Percentiles rank a stretch among this genome's conserved stretches.
phyloP scores from a whole-genome alignment of 2,888 invertebrate species.

The Seira ritae region DNA sequence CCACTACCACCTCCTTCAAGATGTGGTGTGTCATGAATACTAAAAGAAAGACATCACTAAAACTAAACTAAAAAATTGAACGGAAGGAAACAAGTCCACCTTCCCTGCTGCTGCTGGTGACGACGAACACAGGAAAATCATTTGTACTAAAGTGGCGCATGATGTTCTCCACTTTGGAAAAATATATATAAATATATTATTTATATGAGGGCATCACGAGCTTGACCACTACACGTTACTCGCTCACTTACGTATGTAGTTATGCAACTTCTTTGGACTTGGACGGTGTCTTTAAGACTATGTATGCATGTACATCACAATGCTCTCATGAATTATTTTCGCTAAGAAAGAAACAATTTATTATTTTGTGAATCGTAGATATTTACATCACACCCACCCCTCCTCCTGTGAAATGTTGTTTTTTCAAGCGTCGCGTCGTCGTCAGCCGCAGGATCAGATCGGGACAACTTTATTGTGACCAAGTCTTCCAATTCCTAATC shows the following conservation, averaged over 20 bases:
- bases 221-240: not conserved
- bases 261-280: not conserved
- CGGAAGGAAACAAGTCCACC: constrained; percentile 43
- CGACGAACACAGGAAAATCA: constrained; percentile 20
- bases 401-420: constrained; percentile 9
- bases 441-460: not conserved
- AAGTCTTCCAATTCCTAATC: constrained; percentile 2
- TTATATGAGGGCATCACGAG: not conserved
- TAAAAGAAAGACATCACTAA: not conserved
- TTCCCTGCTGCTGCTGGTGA: constrained; percentile 32
- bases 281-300: not conserved
- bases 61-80: not conserved
- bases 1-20: too few relatives aligned
- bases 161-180: not conserved
- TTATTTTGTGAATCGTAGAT: not conserved
- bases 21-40: not conserved
- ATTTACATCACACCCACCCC: constrained; percentile 1
- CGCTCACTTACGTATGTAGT: too few relatives aligned
- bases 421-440: not conserved
- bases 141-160: constrained; percentile 16
- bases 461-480: not conserved
- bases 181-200: not conserved
- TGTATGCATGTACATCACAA: constrained; percentile 4
- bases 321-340: constrained; percentile 3
- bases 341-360: constrained; percentile 17